Conservation (phyloP, 1,140 invertebrate species). For the Penaeus vannamei region DNA sequence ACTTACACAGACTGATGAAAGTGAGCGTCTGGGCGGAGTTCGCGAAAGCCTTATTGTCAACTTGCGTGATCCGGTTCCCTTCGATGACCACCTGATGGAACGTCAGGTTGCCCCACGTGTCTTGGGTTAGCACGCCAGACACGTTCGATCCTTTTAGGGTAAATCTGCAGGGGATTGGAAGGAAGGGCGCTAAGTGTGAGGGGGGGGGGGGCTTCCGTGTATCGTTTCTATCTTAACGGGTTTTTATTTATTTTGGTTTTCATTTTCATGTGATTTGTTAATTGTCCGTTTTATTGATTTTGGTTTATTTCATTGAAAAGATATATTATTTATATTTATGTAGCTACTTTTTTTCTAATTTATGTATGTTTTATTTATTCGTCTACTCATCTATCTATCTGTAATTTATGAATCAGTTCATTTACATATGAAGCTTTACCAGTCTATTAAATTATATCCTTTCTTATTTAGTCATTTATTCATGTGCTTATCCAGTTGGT, state of each 20-base stretch:
- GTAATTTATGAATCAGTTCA: background rate
- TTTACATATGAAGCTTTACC: conserved; percentile 21
- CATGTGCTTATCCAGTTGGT: no score
- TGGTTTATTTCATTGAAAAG: background rate
- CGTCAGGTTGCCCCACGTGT: conserved; percentile 9
- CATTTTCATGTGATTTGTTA: background rate
- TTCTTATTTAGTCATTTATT: no score
- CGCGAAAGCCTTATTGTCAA: conserved; percentile 37
- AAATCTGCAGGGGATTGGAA: background rate
- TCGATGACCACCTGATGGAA: conserved; percentile 28
- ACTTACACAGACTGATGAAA: conserved; percentile 33
- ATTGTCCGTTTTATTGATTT: no score
- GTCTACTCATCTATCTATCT: background rate
- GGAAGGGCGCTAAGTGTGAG: no score
- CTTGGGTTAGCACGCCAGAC: conserved; percentile 40
- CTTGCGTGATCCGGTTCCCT: conserved; percentile 20
- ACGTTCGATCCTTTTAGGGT: conserved; percentile 29
- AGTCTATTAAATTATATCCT: background rate
- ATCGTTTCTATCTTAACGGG: no score
- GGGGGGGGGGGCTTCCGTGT: no score
- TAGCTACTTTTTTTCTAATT: background rate
- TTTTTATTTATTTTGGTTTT: background rate
- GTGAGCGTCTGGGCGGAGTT: conserved; percentile 30
- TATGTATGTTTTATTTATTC: background rate
- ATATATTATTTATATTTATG: background rate